phyloP scores from a whole-genome alignment of 2,113 vertebrate genomes.

The Prietella phreatophila region DNA sequence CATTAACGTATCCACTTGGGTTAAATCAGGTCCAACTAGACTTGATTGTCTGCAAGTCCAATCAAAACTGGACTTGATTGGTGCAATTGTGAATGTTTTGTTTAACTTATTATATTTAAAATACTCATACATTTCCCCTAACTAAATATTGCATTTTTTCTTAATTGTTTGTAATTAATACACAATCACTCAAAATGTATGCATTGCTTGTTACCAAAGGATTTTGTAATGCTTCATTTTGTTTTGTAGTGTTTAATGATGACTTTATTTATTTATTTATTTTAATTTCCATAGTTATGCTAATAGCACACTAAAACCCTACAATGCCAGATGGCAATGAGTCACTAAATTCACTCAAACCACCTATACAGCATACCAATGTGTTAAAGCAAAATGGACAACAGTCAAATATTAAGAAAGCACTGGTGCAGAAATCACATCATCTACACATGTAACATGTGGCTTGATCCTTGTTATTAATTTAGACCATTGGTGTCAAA shows the following conservation, averaged over 20 bases:
- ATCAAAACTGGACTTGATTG: background rate
- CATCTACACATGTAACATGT: background rate
- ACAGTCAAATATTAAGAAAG: background rate
- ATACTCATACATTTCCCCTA: background rate
- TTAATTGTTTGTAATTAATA: background rate
- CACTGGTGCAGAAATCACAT: background rate
- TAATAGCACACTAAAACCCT: background rate
- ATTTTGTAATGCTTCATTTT: conserved; percentile 60
- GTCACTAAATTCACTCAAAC: background rate
- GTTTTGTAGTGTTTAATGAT: conserved; percentile 44
- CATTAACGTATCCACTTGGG: conserved; percentile 1
- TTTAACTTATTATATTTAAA: background rate
- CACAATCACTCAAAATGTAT: conserved; percentile 12
- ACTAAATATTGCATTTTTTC: background rate
- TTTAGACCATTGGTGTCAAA: background rate
- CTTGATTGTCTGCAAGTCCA: background rate
- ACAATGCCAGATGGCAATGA: background rate
- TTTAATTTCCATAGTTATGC: background rate
- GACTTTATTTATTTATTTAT: background rate
- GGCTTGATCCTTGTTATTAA: background rate
- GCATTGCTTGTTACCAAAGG: conserved; percentile 54
- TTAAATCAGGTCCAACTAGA: conserved; percentile 30
- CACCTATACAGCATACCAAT: background rate
- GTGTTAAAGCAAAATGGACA: background rate
- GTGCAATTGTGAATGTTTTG: conserved; percentile 28